phyloP scores from a whole-genome alignment of 1,140 invertebrate genomes.

The Antheraea mylitta region DNA sequence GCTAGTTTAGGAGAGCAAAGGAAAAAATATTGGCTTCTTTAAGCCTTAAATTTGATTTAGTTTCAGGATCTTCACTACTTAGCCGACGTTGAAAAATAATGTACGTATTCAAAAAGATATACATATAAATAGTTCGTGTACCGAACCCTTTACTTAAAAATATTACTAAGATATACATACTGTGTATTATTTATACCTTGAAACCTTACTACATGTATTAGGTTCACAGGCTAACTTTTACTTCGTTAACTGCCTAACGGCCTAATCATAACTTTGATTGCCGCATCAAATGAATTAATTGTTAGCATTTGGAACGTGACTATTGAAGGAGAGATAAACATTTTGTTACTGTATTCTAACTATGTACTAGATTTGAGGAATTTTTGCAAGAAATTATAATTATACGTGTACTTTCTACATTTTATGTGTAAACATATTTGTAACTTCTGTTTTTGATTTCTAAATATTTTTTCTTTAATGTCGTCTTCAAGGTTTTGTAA shows the following conservation, averaged over 20 bases:
- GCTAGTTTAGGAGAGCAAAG: not conserved
- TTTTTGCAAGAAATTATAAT: not conserved
- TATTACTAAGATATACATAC: no score
- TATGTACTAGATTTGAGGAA: not conserved
- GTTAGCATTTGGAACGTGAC: slow-evolving; percentile 1
- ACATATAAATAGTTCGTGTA: no score
- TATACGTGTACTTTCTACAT: not conserved
- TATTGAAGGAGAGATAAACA: not conserved
- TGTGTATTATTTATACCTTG: no score
- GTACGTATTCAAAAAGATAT: no score
- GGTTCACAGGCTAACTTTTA: not conserved
- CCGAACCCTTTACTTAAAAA: no score
- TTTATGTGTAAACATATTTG: not conserved
- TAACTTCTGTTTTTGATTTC: not conserved
- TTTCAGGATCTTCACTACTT: not conserved
- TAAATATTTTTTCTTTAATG: no score
- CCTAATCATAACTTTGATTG: slow-evolving; percentile 3
- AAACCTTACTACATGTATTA: not conserved
- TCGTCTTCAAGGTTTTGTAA: no score
- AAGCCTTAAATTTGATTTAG: not conserved
- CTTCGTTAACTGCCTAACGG: not conserved
- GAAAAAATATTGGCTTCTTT: not conserved
- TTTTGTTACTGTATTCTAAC: not conserved
- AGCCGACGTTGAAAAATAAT: no score
- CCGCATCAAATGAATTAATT: not conserved